Evolutionary conservation across 2,113 vertebrate genomes (phyloP), one percentile per base, ranked within the genome.

Genomic region (Salvelinus fontinalis): DNA sequence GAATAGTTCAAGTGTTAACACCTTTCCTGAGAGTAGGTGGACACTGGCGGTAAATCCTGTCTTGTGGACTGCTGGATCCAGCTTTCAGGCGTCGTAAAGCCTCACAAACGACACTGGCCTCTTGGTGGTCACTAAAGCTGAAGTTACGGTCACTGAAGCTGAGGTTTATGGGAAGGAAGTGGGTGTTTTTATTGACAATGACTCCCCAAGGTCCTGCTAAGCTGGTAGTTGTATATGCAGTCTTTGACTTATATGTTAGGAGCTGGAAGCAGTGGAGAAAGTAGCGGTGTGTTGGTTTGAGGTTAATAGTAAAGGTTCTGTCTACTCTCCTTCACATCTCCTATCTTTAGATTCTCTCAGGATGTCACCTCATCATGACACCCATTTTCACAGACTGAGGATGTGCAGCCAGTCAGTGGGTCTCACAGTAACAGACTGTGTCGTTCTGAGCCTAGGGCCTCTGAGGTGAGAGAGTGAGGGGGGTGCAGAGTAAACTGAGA

Each of bases 31-130:
- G 24, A 70, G 12, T 8, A 51, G 18, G 34, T 71, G 6, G 29
- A 29, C 48, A 3, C 57, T 67, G 71, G 51, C 29, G 5, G 57
- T 74, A 69, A 70, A 70, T 84, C 67, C 11, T 9, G 59, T 49
- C 49, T 67, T 71, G 54, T 49, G 39, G 64, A 57, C 54, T 57
- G 5, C 54, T 4, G 8, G 20, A 26, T 67, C 65, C 3, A 67
- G 26, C 65, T 34, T 27, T 31, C 13, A 18, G 65, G 65, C 59
- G n/a, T 60, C n/a, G n/a, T 62, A 24, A 62, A 62, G 54, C 59
- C 59, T 22, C n/a, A n/a, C 59, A 62, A 16, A 3, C 12, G 18
- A 12, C 11, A 65, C 27, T 24, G 29, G 5, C 26, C 54, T 69
- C 64, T 73, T 66, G 54, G 29, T 48, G 49, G 29, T 20, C 67